Evolutionary conservation across 2,113 vertebrate species (phyloP), one percentile per base, ranked within the genome.

Genomic region (Solenodon paradoxus): DNA sequence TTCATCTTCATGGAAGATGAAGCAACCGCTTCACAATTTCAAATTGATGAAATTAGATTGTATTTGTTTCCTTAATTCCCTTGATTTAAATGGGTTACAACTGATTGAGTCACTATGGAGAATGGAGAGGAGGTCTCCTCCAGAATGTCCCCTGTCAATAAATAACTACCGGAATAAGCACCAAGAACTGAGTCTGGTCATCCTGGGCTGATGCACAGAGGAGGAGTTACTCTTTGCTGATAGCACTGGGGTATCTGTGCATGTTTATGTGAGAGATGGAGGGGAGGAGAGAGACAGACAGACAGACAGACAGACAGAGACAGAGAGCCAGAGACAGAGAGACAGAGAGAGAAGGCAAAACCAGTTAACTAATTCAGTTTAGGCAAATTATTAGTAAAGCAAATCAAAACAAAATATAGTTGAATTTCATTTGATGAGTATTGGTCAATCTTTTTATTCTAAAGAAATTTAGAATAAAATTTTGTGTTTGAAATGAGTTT

Each of bases 371-470:
- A 79, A 9, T 57, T 72, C 26, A 51, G 45, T 40, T 71, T 78
- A 64, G 63, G n/a, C 20, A 66, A 72, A 55, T 68, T 47, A 63
- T 61, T 72, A 61, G 80, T 40, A 51, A 88, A 83, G 66, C 49
- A 83, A 90, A 78, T 12, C 16, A 28, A 55, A 28, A 59, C 24
- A 88, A 30, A 79, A 71, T 66, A 35, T 9, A 42, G 12, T 83
- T 69, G 57, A 42, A 45, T 95, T 74, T 24, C 64, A 20, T 88
- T 89, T 85, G 63, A 79, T 87, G 40, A 83, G 51, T 80, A 94
- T 55, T 57, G 10, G 22, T n/a, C n/a, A n/a, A n/a, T n/a, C 20
- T 66, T 88, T 79, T 71, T 61, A 51, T 47, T 92, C 86, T 22
- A 35, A 95, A 91, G 84, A 28, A 68, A 45, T 9, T 74, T n/a